These are phyloP conservation scores for Hyla sarda DNA, from an alignment of 2,113 vertebrate species.

Conservation along the genomic window DNA sequence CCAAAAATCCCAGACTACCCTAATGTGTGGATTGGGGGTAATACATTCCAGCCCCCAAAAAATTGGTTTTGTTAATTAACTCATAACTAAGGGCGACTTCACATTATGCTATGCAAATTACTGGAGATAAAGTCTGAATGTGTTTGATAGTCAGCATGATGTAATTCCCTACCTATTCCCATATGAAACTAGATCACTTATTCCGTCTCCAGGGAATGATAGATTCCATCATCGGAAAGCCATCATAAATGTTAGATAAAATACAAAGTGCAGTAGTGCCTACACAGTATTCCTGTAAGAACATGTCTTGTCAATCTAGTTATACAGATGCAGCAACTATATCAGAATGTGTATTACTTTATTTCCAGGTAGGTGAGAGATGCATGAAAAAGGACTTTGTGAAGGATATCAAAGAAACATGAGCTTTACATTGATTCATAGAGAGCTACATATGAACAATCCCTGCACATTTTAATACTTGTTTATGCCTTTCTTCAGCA, in stretches of 20 bases:
- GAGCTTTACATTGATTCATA: not conserved
- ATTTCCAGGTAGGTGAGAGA: not conserved
- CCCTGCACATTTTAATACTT: too few relatives aligned
- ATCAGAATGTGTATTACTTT: not conserved
- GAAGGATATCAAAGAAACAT: not conserved
- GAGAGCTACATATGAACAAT: not conserved
- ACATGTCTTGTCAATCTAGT: not conserved
- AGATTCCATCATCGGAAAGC: not conserved
- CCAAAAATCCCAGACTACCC: too few relatives aligned
- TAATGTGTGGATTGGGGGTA: too few relatives aligned
- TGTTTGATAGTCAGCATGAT: conserved; percentile 8
- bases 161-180: not conserved
- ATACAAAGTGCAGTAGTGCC: conserved; percentile 8
- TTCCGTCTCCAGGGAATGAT: not conserved
- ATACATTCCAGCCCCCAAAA: too few relatives aligned
- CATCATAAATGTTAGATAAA: conserved; percentile 13
- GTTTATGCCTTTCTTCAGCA: too few relatives aligned
- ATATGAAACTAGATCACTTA: conserved; percentile 5
- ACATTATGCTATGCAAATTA: not conserved
- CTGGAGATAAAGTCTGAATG: not conserved
- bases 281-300: not conserved
- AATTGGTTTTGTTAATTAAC: not conserved
- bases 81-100: not conserved
- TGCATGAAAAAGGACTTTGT: not conserved
- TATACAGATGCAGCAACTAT: not conserved